Percentiles rank a stretch among this genome's conserved stretches.
Conservation (phyloP, 2,113 vertebrate genomes). For the Tor tambroides region DNA sequence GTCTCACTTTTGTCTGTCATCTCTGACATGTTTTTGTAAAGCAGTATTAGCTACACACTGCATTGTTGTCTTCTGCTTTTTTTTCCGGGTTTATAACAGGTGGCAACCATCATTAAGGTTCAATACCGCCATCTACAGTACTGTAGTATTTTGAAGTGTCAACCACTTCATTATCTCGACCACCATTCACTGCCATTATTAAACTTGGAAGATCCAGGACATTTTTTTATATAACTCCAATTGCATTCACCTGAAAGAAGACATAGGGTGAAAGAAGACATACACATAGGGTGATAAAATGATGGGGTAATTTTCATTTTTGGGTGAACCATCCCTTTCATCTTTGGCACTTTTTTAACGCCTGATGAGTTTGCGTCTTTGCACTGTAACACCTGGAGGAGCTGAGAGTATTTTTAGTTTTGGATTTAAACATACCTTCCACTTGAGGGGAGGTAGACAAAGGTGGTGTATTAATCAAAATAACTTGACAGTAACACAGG, state of each 20-base stretch:
- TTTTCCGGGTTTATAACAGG: not conserved
- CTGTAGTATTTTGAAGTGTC: no score
- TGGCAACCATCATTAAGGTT: not conserved
- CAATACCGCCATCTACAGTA: no score
- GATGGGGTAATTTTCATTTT: no score
- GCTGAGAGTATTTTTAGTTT: slow-evolving; percentile 13
- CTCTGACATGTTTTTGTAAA: not conserved
- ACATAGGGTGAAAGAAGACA: no score
- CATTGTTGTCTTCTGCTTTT: not conserved
- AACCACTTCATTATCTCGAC: no score
- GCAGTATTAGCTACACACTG: not conserved
- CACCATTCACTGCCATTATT: no score
- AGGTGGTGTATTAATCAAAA: slow-evolving; percentile 39
- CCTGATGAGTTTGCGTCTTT: not conserved
- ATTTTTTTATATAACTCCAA: no score
- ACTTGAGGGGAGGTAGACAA: slow-evolving; percentile 6
- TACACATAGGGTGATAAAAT: no score
- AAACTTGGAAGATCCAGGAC: no score
- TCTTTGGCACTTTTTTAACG: not conserved
- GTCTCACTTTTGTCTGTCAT: not conserved
- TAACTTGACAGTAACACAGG: slow-evolving; percentile 14
- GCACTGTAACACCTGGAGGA: not conserved
- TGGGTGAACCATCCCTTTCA: no score
- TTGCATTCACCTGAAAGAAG: no score
- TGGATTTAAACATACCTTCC: slow-evolving; percentile 7